Percentiles rank a stretch among this genome's conserved stretches.
phyloP scores from a whole-genome alignment of 2,113 vertebrate species.

The Halichoerus grypus region DNA sequence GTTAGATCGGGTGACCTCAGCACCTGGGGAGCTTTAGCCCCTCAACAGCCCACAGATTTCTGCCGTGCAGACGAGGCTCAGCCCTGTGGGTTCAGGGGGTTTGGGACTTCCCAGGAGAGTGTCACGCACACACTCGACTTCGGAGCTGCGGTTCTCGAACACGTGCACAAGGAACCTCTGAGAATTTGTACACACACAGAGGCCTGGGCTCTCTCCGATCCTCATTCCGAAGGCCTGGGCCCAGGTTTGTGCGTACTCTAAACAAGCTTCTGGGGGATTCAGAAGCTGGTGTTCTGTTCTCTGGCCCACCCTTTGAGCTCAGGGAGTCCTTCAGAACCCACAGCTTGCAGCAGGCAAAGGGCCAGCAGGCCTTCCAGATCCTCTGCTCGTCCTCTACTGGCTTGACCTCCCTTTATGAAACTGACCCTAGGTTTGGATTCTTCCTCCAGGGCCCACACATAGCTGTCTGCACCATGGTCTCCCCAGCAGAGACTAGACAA shows the following conservation, averaged over 20 bases:
- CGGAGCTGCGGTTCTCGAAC: background rate
- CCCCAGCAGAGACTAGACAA: too few relatives aligned
- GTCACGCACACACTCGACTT: too few relatives aligned
- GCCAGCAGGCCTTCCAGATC: background rate
- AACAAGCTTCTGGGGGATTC: background rate
- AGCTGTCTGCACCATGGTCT: background rate
- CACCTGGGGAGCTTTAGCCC: background rate
- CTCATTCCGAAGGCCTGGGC: background rate
- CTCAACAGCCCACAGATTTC: too few relatives aligned
- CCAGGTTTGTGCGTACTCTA: accelerated
- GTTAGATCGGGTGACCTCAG: background rate
- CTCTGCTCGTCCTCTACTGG: accelerated
- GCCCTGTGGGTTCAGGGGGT: background rate
- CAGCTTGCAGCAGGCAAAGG: accelerated
- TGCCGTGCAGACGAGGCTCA: too few relatives aligned
- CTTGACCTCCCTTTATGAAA: background rate
- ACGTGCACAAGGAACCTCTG: accelerated
- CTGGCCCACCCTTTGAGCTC: background rate
- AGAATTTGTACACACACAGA: background rate
- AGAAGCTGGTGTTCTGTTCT: background rate
- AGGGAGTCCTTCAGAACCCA: background rate
- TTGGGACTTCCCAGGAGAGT: background rate
- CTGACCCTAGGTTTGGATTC: background rate
- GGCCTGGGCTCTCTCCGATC: background rate
- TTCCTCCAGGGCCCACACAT: background rate